Evolutionary conservation across 1,140 invertebrate genomes (phyloP).

Genomic region (Muscidifurax raptorellus): DNA sequence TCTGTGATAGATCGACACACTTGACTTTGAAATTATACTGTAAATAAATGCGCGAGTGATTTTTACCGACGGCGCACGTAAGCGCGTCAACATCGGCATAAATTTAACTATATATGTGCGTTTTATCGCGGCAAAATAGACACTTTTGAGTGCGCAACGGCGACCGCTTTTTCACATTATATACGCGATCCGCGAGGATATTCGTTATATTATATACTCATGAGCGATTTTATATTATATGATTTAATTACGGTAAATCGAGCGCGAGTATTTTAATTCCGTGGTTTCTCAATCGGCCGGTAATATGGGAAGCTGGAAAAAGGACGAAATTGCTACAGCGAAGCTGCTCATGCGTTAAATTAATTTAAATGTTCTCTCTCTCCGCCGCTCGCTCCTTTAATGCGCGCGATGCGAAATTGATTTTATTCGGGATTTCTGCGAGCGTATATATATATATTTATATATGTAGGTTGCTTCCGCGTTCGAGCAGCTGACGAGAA

Average conservation of each 20-base stretch:
- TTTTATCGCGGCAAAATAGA: neutral
- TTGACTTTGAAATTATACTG: too few relatives aligned
- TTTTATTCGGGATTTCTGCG: neutral
- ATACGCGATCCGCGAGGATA: too few relatives aligned
- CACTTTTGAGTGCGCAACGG: neutral
- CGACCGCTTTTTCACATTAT: too few relatives aligned
- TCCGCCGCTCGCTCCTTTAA: neutral
- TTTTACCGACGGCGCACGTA: too few relatives aligned
- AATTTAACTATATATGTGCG: neutral
- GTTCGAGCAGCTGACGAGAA: neutral
- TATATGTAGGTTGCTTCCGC: neutral
- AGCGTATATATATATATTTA: too few relatives aligned
- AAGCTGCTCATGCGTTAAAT: neutral
- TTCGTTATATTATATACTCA: neutral
- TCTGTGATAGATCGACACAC: neutral
- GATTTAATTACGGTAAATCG: neutral
- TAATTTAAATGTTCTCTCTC: neutral
- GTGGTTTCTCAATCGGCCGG: neutral
- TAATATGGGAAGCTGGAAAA: neutral
- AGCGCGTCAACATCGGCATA: too few relatives aligned
- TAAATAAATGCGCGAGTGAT: too few relatives aligned
- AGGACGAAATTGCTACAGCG: neutral
- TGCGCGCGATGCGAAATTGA: neutral
- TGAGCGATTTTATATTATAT: neutral
- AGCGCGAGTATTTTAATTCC: constrained; percentile 1